Conservation (phyloP, 2,797 vertebrate genomes). For the Pantherophis vulpinus region DNA sequence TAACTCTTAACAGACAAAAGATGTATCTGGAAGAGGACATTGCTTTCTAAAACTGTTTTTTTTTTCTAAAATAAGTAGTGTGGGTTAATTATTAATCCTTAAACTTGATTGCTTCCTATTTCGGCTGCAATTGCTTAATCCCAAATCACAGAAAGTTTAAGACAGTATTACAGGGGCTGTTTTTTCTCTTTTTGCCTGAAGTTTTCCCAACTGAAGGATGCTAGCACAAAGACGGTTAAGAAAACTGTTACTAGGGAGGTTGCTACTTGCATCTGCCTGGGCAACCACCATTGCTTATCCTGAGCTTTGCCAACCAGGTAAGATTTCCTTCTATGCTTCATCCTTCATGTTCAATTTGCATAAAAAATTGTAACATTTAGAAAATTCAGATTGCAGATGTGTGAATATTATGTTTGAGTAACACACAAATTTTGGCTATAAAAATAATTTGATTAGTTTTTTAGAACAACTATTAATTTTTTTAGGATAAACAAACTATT, state of each 20-base stretch:
- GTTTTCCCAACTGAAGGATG: conserved; percentile 71
- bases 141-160: conserved; percentile 69
- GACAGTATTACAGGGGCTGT: conserved; percentile 59
- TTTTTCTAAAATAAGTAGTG: conserved; percentile 40
- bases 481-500: conserved; percentile 10
- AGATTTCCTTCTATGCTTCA: conserved; percentile 43
- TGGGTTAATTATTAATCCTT: conserved; percentile 76
- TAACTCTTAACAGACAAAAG: conserved; percentile 29
- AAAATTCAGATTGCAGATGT: background rate
- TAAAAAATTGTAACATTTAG: background rate
- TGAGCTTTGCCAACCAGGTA: conserved; percentile 79
- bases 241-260: conserved; percentile 39
- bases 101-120: conserved; percentile 53
- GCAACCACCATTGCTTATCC: conserved; percentile 53
- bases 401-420: background rate
- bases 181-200: conserved; percentile 57
- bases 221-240: background rate
- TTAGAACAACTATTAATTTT: background rate
- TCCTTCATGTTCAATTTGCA: conserved; percentile 1
- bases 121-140: conserved; percentile 68
- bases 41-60: conserved; percentile 59
- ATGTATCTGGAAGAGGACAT: conserved; percentile 66
- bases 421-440: background rate
- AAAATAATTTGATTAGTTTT: conserved; percentile 9
- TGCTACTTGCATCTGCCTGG: conserved; percentile 71